phyloP scores from a whole-genome alignment of 2,888 invertebrate genomes.

The Selenia dentaria region DNA sequence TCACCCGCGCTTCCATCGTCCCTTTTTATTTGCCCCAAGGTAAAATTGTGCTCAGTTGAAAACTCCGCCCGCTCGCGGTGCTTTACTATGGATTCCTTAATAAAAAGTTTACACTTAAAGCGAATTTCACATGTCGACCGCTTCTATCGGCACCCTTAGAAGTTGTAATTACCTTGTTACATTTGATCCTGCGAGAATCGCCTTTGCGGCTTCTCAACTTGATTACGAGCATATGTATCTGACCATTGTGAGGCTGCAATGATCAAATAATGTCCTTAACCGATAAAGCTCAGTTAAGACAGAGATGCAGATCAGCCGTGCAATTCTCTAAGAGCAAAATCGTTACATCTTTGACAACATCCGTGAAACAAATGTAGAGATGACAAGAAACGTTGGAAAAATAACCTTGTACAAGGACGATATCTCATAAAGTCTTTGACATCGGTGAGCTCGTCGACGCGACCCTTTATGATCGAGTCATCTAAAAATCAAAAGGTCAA shows the following conservation, averaged over 20 bases:
- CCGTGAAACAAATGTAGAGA: too few species aligned
- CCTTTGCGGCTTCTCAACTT: slow-evolving; percentile 41
- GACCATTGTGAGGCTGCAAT: background rate
- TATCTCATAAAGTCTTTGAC: too few species aligned
- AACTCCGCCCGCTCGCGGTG: slow-evolving; percentile 54
- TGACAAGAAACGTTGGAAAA: too few species aligned
- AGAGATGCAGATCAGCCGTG: too few species aligned
- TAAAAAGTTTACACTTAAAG: slow-evolving; percentile 78
- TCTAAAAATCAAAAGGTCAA: too few species aligned
- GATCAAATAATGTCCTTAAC: too few species aligned
- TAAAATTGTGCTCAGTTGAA: slow-evolving; percentile 62
- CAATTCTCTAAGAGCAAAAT: too few species aligned
- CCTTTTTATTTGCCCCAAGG: slow-evolving; percentile 76
- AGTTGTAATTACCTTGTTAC: slow-evolving; percentile 62
- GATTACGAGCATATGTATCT: slow-evolving; percentile 30
- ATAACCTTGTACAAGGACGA: too few species aligned
- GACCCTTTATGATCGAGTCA: too few species aligned
- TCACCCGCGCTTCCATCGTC: slow-evolving; percentile 52
- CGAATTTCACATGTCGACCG: slow-evolving; percentile 66
- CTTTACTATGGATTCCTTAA: slow-evolving; percentile 77
- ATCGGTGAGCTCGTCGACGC: too few species aligned
- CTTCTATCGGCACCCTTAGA: slow-evolving; percentile 60
- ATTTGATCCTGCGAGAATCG: slow-evolving; percentile 51
- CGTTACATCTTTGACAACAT: too few species aligned
- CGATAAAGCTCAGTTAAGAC: too few species aligned